A percentile compares a stretch with the other conserved stretches of the same genome.
Evolutionary conservation across 2,113 vertebrate species (phyloP).

Genomic region (Hippoglossus stenolepis): DNA sequence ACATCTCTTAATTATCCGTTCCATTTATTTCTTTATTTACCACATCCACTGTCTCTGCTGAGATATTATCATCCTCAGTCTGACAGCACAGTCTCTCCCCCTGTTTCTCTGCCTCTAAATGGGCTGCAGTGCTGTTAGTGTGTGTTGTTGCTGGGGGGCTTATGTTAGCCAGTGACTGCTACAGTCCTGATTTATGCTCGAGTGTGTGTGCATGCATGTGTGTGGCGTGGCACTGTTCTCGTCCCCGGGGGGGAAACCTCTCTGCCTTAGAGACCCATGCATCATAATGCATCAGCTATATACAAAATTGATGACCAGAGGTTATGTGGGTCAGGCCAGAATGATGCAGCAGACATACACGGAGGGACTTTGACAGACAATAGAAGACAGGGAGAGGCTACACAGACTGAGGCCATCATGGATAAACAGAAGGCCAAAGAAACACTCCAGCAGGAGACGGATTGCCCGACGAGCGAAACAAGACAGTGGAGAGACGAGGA

Average conservation of each 20-base stretch:
- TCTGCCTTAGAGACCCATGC: constrained; percentile 37
- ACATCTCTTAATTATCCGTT: constrained; percentile 53
- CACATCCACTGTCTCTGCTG: not conserved
- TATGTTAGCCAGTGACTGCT: constrained; percentile 51
- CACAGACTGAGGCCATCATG: constrained; percentile 17
- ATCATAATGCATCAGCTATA: constrained; percentile 64
- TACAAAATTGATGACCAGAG: constrained; percentile 67
- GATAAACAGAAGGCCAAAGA: constrained; percentile 2
- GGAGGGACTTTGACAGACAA: constrained; percentile 25
- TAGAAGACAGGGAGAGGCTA: constrained; percentile 11
- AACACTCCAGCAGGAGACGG: constrained; percentile 8
- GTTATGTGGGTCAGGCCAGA: constrained; percentile 67
- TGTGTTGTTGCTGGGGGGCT: constrained; percentile 55
- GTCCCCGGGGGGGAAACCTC: constrained; percentile 9
- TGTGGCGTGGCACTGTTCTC: constrained; percentile 31
- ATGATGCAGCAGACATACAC: constrained; percentile 51
- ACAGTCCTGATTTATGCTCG: constrained; percentile 53
- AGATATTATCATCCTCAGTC: constrained; percentile 33
- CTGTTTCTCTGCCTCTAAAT: constrained; percentile 48
- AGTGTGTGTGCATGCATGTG: not conserved
- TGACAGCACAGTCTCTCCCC: constrained; percentile 34
- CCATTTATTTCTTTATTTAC: constrained; percentile 59
- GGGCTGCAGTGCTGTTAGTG: constrained; percentile 48
- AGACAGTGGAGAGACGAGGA: not conserved
- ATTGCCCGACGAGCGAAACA: not conserved